Conservation (phyloP, 2,888 invertebrate genomes). For the Thera britannica region DNA sequence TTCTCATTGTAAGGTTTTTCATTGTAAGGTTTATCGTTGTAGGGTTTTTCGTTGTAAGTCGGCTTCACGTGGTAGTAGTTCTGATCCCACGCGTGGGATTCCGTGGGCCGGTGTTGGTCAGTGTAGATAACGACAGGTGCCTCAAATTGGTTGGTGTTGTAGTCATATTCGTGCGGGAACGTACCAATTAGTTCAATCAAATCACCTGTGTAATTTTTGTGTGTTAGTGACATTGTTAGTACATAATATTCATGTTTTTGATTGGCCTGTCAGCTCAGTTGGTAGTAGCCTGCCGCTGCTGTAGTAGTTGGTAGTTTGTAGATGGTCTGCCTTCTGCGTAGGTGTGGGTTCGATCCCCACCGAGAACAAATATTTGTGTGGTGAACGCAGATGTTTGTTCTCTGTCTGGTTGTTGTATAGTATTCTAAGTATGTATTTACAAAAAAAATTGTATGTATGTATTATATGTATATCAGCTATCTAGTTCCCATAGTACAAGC, state of each 20-base stretch:
- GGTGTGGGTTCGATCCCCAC: no score
- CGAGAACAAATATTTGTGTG: no score
- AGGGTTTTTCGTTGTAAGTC: conserved; percentile 71
- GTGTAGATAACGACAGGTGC: conserved; percentile 81
- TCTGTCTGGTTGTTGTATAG: no score
- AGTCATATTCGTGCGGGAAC: conserved; percentile 80
- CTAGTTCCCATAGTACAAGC: no score
- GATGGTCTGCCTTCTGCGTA: no score
- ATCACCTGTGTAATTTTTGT: conserved; percentile 71
- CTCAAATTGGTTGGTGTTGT: conserved; percentile 77
- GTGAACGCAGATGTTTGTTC: no score
- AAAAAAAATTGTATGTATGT: no score
- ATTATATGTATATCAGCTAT: no score
- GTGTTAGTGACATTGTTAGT: conserved; percentile 44
- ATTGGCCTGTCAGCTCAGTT: no score
- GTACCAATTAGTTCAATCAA: conserved; percentile 80
- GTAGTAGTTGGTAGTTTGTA: no score
- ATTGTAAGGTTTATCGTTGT: conserved; percentile 57
- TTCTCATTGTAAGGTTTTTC: conserved; percentile 54
- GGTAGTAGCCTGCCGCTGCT: no score
- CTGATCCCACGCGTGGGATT: conserved; percentile 68
- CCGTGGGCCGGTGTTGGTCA: conserved; percentile 62
- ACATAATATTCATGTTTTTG: background rate
- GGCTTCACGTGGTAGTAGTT: conserved; percentile 78
- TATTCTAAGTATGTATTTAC: no score